Base-by-base conservation (phyloP, 2,113 vertebrate genomes). In the Lethenteron camtschaticum region DNA sequence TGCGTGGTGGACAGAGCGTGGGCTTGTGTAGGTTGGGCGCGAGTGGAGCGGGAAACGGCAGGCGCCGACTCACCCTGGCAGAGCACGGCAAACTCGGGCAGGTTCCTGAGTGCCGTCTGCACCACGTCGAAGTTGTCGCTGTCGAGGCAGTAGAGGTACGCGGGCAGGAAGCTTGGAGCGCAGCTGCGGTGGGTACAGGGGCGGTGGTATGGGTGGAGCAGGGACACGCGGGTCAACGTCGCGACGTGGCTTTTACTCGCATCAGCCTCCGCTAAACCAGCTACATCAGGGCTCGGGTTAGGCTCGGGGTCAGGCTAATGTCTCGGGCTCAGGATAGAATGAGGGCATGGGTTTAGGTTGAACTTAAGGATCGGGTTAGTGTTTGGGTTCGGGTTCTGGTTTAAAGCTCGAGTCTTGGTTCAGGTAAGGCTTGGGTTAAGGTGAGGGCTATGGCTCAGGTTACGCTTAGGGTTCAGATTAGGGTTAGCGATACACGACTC, bases 71-170 rank as follows among this genome's bases (percentile, higher is more conserved):
- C 68, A 95, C 94, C 94, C 76, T 95, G 94, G 80, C 94, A 99
- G 63, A 99, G 90, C 1, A 96, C 85, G 3, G 89, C 87, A 20
- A 94, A 99, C 70, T 96, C 92, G 0, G 94, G 90, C 72, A 99
- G 85, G 76, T 87, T 94, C 78, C 86, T 83, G 72, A 99, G 79
- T 0, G 94, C 88, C 0, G 94, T 96, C 77, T 99, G 92, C 2
- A 89, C 86, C 74, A 96, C 90, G 73, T 96, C 92, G 1, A 89
- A 91, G 81, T 95, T 87, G 2, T 87, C 82, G 70, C 90, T 95
- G 69, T 91, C 88, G 59, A 96, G 81, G 70, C 94, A 99, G 81
- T 87, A 90, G 91, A 99, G 92, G 81, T 88, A 95, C 0, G 94
- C 92, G 41, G 94, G 90, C 71, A 99, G 80, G 78, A 95, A 99